A percentile compares a stretch with the other conserved stretches of the same genome.
Evolutionary conservation across 2,113 vertebrate species (phyloP).

Genomic region (Lethenteron reissneri): DNA sequence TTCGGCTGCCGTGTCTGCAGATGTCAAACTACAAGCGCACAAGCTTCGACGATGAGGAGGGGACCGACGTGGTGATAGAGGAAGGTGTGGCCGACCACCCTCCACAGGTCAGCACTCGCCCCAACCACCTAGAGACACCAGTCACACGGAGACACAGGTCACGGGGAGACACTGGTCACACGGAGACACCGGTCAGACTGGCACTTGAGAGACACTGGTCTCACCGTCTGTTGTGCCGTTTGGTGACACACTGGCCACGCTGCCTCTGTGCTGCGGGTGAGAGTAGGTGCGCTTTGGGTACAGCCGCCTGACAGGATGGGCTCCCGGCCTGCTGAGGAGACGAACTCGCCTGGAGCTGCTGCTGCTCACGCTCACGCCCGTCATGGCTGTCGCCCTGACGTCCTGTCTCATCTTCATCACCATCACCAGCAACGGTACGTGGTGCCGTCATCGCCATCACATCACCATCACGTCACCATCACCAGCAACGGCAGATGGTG

Average conservation of each 20-base stretch:
- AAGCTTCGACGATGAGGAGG: conserved; percentile 68
- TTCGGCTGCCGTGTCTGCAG: conserved; percentile 22
- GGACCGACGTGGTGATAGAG: conserved; percentile 30
- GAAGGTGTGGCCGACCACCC: conserved; percentile 40
- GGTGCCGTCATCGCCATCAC: fast-evolving
- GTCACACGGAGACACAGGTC: not conserved
- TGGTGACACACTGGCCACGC: too few relatives aligned
- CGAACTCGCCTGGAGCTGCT: conserved; percentile 53
- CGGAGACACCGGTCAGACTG: too few relatives aligned
- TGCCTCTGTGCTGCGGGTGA: too few relatives aligned
- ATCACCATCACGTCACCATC: too few relatives aligned
- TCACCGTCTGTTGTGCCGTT: too few relatives aligned
- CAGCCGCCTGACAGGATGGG: conserved; percentile 18
- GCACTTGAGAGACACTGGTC: too few relatives aligned
- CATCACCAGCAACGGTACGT: conserved; percentile 38
- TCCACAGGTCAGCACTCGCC: conserved; percentile 37
- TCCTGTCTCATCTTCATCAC: conserved; percentile 40
- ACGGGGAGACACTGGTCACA: too few relatives aligned
- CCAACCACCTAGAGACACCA: not conserved
- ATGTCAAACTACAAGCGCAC: conserved; percentile 81
- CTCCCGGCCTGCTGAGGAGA: conserved; percentile 27
- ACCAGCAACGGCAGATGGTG: too few relatives aligned
- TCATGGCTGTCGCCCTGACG: conserved; percentile 41
- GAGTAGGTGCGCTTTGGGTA: conserved; percentile 65
- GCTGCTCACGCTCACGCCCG: conserved; percentile 32